Evolutionary conservation across 2,888 invertebrate genomes (phyloP).

Genomic region (Sceliomorpha sp.): DNA sequence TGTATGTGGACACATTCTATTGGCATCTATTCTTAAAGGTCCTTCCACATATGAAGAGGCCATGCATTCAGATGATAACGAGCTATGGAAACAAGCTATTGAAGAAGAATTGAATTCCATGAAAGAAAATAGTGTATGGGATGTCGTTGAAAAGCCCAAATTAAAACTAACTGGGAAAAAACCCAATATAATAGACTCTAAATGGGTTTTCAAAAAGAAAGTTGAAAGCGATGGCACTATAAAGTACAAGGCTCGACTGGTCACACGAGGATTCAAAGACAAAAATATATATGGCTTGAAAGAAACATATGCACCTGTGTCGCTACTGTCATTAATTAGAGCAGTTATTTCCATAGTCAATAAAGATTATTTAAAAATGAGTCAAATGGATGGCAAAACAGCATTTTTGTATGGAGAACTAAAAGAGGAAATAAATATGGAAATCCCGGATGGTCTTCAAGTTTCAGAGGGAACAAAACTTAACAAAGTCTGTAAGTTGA

Average conservation of each 20-base stretch:
- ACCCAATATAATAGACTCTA: slow-evolving; percentile 24
- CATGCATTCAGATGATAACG: slow-evolving; percentile 30
- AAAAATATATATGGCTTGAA: slow-evolving; percentile 38
- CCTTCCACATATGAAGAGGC: slow-evolving; percentile 46
- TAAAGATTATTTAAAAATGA: slow-evolving; percentile 40
- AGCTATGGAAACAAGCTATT: slow-evolving; percentile 40
- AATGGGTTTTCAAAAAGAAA: slow-evolving; percentile 57
- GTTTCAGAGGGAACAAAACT: slow-evolving; percentile 18
- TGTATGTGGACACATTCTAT: slow-evolving; percentile 23
- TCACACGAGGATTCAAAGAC: slow-evolving; percentile 49
- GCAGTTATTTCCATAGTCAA: slow-evolving; percentile 26
- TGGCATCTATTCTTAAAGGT: slow-evolving; percentile 36
- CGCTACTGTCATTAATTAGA: slow-evolving; percentile 47
- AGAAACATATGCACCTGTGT: slow-evolving; percentile 58
- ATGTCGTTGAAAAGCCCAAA: slow-evolving; percentile 32
- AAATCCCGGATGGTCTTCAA: slow-evolving; percentile 51
- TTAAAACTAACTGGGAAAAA: slow-evolving; percentile 15
- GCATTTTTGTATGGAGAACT: slow-evolving; percentile 50
- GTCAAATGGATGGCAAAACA: slow-evolving; percentile 56
- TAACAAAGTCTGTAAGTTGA: slow-evolving; percentile 50
- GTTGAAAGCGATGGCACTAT: slow-evolving; percentile 24
- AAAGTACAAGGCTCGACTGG: slow-evolving; percentile 52
- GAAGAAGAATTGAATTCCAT: slow-evolving; percentile 51
- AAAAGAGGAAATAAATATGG: slow-evolving; percentile 41
- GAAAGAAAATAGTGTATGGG: slow-evolving; percentile 49